Percentiles rank a stretch among this genome's conserved stretches.
These are phyloP conservation scores for Agrochola circellaris DNA, from an alignment of 2,888 invertebrate species.

Conservation along the genomic window DNA sequence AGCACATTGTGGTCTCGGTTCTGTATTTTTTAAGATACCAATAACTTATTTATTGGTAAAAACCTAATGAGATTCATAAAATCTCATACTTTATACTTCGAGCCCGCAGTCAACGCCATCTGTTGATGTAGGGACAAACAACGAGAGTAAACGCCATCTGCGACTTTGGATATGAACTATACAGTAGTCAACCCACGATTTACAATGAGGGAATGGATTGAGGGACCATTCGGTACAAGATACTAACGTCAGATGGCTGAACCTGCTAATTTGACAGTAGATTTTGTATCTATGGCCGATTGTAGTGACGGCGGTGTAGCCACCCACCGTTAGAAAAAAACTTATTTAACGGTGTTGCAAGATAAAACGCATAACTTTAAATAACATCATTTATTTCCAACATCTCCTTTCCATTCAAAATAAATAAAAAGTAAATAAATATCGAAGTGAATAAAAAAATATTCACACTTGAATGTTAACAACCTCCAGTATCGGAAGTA, in stretches of 20 bases:
- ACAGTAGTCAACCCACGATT: background rate
- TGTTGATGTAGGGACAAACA: background rate
- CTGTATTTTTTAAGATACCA: background rate
- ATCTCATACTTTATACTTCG: background rate
- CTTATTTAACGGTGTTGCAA: background rate
- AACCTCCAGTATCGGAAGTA: conserved; percentile 29
- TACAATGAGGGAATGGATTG: background rate
- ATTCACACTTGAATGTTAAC: conserved; percentile 73
- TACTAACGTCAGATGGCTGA: conserved; percentile 23
- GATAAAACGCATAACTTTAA: conserved; percentile 23
- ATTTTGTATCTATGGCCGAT: background rate
- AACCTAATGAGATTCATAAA: background rate
- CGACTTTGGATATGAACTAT: background rate
- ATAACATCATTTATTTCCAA: conserved; percentile 57
- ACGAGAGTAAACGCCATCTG: conserved; percentile 5
- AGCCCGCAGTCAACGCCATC: background rate
- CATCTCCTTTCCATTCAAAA: conserved; percentile 42
- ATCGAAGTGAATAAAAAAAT: conserved; percentile 64
- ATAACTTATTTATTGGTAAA: background rate
- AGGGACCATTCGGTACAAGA: background rate
- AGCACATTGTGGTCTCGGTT: background rate
- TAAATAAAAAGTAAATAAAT: conserved; percentile 44
- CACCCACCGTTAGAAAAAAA: background rate
- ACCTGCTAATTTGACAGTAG: background rate
- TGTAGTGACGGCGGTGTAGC: background rate